A percentile compares a stretch with the other conserved stretches of the same genome.
Evolutionary conservation across 2,797 vertebrate species (phyloP).

Genomic region (Fundulus diaphanus): DNA sequence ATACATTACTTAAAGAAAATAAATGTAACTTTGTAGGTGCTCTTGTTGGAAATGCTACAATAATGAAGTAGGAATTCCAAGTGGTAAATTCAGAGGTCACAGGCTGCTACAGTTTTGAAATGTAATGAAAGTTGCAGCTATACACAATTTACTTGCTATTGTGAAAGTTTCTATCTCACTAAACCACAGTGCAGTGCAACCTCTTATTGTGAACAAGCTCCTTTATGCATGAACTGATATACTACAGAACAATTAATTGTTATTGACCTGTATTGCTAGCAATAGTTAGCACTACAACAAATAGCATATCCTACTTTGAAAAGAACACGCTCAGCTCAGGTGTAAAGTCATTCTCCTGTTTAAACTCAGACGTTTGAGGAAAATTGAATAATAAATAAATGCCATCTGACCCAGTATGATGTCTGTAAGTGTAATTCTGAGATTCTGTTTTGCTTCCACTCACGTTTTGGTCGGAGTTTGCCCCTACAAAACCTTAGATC

Average conservation of each 20-base stretch:
- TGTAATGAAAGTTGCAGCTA: too few species aligned
- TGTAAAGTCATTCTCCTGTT: not conserved
- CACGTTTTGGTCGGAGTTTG: not conserved
- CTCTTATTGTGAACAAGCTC: too few species aligned
- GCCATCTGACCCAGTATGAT: not conserved
- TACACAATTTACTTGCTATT: too few species aligned
- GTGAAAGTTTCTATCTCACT: too few species aligned
- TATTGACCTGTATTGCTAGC: not conserved
- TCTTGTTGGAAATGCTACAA: not conserved
- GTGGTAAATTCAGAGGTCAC: not conserved
- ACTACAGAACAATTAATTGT: not conserved
- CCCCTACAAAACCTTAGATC: too few species aligned
- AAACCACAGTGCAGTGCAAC: too few species aligned
- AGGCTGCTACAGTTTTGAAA: too few species aligned
- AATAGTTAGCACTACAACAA: not conserved
- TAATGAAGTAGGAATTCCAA: not conserved
- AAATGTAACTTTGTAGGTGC: not conserved
- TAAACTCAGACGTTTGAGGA: not conserved
- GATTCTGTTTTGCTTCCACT: not conserved
- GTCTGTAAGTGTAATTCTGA: not conserved
- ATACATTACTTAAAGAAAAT: not conserved
- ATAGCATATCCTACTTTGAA: not conserved
- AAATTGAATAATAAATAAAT: not conserved
- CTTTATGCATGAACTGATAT: not conserved
- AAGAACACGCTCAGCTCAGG: not conserved